Evolutionary conservation across 2,113 vertebrate genomes (phyloP), one percentile per base, ranked within the genome.

Genomic region (Tupaia chinensis): DNA sequence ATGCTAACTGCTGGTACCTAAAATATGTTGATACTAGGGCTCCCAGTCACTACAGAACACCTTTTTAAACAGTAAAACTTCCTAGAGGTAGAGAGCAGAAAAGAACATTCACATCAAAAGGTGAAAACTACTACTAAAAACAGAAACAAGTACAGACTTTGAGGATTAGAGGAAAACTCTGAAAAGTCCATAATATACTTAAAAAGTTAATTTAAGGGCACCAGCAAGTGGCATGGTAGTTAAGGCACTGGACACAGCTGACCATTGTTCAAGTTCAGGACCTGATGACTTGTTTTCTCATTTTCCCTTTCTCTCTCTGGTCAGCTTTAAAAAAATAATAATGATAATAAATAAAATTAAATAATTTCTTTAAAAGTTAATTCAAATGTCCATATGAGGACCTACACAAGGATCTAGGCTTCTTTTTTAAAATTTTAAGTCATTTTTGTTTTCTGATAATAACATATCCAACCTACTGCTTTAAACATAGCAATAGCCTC

Each of bases 1-100:
- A 44, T 5, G 44, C 44, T 44, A 44, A 44, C 44, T 44, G 44
- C 44, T 44, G 44, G 44, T 44, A 2, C 44, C 44, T 44, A 44
- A 44, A 44, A 44, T 44, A 44, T 44, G 44, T 44, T 44, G 44
- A 73, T 34, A 68, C 68, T 63, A 95, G 87, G 76, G 27, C 83
- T 83, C 93, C 65, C 60, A 61, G 58, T 78, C 58, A 77, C 16
- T n/a, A 70, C 17, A 66, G n/a, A 95, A 89, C 83, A 92, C 79
- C 11, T 74, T 5, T 89, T 88, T 54, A 72, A 92, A 92, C 3
- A 34, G 54, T 77, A 73, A 95, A 91, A 83, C 58, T 96, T 87
- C 56, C 87, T 87, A 32, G 69, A 44, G 44, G 54, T 5, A 69
- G 34, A 74, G 9, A 63, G 54, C 29, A 69, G 7, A 81, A 76